Evolutionary conservation across 2,888 invertebrate species (phyloP), one percentile per base, ranked within the genome.

Genomic region (Stenolophus ochropezus): DNA sequence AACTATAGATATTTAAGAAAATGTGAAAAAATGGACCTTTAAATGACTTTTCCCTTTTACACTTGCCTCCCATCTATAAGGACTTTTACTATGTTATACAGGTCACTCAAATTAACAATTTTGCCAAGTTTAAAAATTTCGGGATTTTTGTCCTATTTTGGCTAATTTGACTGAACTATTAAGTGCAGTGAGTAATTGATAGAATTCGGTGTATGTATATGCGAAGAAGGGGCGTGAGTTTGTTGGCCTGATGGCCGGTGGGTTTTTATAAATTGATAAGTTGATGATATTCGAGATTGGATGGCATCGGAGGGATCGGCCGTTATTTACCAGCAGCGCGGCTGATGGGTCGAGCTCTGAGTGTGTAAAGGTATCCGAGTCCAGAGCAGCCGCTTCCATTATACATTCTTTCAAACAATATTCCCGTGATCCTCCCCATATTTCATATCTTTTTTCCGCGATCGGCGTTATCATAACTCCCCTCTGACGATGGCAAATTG

Each of bases 391-490:
- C 84, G 82, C 81, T 84, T 84, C 83, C 83, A 83, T 84, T 84
- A 84, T 75, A 84, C 83, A 83, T 84, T 83, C 84, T 84, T 84
- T 83, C 84, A 84, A 84, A 85, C 84, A 85, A 85, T 85, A 83
- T 84, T 83, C 83, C 78, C 71, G 82, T 84, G 84, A 85, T 85
- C 85, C 83, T 65, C 42, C 76, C 83, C 84, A 85, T 85, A 84
- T 86, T 85, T 86, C 85, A 85, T 85, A 85, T 84, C 85, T 85
- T 83, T 80, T 82, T 82, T 84, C 83, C 85, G 83, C 85, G 86
- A 86, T 86, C 85, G 85, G 84, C 83, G 82, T 84, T 84, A 84
- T 84, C 84, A 83, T 83, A 83, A 83, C 80, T 84, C 82, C 83
- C 83, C 65, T 61, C 81, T 81, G 73, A 20, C 49, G 49, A 47